Evolutionary conservation across 1,140 invertebrate genomes (phyloP).

Genomic region (Proales similis): DNA sequence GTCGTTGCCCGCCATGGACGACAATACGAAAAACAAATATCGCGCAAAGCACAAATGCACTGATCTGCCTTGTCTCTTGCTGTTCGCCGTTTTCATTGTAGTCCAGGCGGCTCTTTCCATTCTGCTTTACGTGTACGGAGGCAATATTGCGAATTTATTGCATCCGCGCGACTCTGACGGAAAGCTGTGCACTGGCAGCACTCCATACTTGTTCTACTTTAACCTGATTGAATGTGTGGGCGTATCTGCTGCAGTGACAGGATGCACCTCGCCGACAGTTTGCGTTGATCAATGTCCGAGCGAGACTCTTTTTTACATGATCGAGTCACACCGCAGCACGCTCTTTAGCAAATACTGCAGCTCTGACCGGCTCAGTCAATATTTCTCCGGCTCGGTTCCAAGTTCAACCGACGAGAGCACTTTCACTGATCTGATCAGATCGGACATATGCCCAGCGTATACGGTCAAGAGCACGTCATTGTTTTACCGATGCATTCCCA

Average conservation of each 20-base stretch:
- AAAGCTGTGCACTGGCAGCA: conserved; percentile 2
- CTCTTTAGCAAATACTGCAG: not conserved
- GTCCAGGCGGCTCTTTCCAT: conserved; percentile 5
- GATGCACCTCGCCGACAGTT: conserved; percentile 10
- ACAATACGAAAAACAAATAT: too few relatives aligned
- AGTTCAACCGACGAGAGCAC: not conserved
- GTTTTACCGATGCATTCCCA: conserved; percentile 27
- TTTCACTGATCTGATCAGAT: not conserved
- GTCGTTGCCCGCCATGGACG: too few relatives aligned
- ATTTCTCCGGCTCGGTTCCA: conserved; percentile 9
- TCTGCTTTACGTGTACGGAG: conserved; percentile 21
- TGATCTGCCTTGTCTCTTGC: conserved; percentile 7
- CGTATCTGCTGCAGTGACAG: conserved; percentile 1
- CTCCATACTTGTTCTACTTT: conserved; percentile 15
- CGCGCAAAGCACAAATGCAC: too few relatives aligned
- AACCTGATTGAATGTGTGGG: conserved; percentile 30
- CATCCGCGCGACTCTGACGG: conserved; percentile 13
- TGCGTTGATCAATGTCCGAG: conserved; percentile 24
- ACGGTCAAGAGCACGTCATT: conserved; percentile 1
- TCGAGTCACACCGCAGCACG: not conserved
- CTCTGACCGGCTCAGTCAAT: not conserved
- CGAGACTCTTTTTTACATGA: conserved; percentile 11
- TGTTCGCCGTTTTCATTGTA: conserved; percentile 9
- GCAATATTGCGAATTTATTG: not conserved
- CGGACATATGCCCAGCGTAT: conserved; percentile 30